Conservation (phyloP, 2,888 invertebrate species). For the Trissolcus brochymenae region DNA sequence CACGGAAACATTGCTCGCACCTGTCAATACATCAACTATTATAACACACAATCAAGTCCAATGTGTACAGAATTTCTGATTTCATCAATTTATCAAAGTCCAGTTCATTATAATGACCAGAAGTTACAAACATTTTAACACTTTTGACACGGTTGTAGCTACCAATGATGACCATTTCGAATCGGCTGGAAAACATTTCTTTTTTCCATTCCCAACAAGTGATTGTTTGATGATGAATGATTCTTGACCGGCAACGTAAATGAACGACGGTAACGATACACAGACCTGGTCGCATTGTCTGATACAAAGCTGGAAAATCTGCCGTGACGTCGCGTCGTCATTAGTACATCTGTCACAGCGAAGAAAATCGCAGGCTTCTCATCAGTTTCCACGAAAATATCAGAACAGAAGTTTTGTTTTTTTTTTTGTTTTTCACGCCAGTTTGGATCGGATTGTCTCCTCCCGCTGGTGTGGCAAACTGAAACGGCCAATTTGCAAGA, state of each 20-base stretch:
- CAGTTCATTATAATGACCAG: slow-evolving; percentile 25
- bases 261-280: slow-evolving; percentile 31
- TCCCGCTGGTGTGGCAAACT: neutral
- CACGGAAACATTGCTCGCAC: neutral
- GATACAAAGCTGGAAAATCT: slow-evolving; percentile 14
- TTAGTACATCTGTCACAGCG: slow-evolving; percentile 24
- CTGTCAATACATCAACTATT: slow-evolving; percentile 15
- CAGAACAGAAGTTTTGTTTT: neutral
- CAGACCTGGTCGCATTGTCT: too few relatives aligned
- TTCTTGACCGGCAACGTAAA: slow-evolving; percentile 18
- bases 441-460: slow-evolving; percentile 16
- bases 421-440: slow-evolving; percentile 8
- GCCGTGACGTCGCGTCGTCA: slow-evolving; percentile 25
- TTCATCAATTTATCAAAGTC: slow-evolving; percentile 36
- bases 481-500: slow-evolving; percentile 24
- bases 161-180: slow-evolving; percentile 12
- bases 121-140: slow-evolving; percentile 12
- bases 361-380: slow-evolving; percentile 17
- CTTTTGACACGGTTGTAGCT: slow-evolving; percentile 14
- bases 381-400: slow-evolving; percentile 28
- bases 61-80: slow-evolving; percentile 25
- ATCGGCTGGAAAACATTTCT: slow-evolving; percentile 7
- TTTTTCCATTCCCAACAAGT: slow-evolving; percentile 9
- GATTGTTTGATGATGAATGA: slow-evolving; percentile 31
- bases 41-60: slow-evolving; percentile 11